Evolutionary conservation across 2,888 invertebrate genomes (phyloP), one percentile per base, ranked within the genome.

Genomic region (Apamea monoglypha): DNA sequence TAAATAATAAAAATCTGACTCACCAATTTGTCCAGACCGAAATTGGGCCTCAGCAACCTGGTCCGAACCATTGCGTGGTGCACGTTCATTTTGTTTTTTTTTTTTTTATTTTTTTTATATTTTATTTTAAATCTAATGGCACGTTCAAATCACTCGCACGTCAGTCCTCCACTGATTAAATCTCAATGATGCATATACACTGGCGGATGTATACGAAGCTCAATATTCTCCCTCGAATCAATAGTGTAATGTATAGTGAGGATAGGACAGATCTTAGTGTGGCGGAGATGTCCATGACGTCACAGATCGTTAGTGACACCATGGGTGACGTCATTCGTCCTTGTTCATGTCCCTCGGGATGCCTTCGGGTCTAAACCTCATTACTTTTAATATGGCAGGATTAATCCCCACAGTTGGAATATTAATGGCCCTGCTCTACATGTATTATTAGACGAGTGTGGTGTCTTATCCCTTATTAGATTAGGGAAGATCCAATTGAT

Each of bases 291-390:
- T 91, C 87, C 90, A 84, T 96, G 96, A 96, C 96, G 96, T 96
- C 96, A 96, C 85, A 90, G 93, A 94, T 95, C 95, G 95, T 95
- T 95, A 92, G 87, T 84, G 87, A 88, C 92, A 93, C 93, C 95
- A 94, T 94, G 89, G 89, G 88, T 96, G 96, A 95, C 95, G 95
- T 96, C 96, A 96, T 81, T 84, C 84, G 94, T 94, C 94, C 95
- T 94, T 92, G 89, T 87, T 88, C 74, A 75, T 83, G 82, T 90
- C 91, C 92, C 88, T 83, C 78, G 84, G 88, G 91, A 91, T 88
- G 88, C 91, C 92, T 91, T 89, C 85, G 89, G 87, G 86, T 87
- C 89, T 87, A 90, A 85, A 86, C 71, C 86, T 85, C 84, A 87
- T 89, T 88, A 88, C 74, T 92, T 92, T 92, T 90, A 90, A 90